Base-by-base conservation (phyloP, 2,797 vertebrate genomes). In the Cyclura pinguis region DNA sequence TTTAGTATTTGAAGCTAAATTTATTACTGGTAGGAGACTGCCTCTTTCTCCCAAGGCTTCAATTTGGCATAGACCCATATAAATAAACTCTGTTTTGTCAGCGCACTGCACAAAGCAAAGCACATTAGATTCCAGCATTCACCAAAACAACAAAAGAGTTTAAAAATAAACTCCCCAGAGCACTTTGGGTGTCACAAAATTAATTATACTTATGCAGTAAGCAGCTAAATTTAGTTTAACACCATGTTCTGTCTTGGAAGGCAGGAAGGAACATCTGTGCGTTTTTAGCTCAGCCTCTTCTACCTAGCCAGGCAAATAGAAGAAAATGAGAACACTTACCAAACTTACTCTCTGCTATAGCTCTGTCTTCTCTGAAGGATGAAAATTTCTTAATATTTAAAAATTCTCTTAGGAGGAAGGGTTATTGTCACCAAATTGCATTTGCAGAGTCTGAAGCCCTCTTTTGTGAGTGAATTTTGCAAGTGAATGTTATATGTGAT, bases 181-280 rank as follows among this genome's bases (percentile, higher is more conserved):
- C 73, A 62, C 64, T 91, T 86, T 87, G 57, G n/a, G 47, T 47
- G 50, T 87, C 47, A 87, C n/a, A 87, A 91, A 84, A 72, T 57
- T 69, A 42, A 84, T 88, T 47, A 12, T 77, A 29, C 47, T 29
- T 87, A 67, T 42, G 35, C 80, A 29, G 0, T 57, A 84, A 27
- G 50, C 57, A 88, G 73, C 72, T 77, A 35, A 57, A 84, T 29
- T 67, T 82, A 91, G 55, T 35, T 57, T 50, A 69, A 27, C 77
- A 32, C 69, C 47, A 87, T 47, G 59, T 35, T 78, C 50, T 67
- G 42, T 50, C 18, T 59, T 77, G 86, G 84, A 81, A 86, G 1
- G 27, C 38, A 90, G 50, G 72, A 91, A 89, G 20, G 18, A 67
- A 72, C 80, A 12, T 73, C 16, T 6, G 35, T 57, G 16, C 35